Evolutionary conservation across 2,797 vertebrate species (phyloP), one percentile per base, ranked within the genome.

Genomic region (Syngnathus acus): DNA sequence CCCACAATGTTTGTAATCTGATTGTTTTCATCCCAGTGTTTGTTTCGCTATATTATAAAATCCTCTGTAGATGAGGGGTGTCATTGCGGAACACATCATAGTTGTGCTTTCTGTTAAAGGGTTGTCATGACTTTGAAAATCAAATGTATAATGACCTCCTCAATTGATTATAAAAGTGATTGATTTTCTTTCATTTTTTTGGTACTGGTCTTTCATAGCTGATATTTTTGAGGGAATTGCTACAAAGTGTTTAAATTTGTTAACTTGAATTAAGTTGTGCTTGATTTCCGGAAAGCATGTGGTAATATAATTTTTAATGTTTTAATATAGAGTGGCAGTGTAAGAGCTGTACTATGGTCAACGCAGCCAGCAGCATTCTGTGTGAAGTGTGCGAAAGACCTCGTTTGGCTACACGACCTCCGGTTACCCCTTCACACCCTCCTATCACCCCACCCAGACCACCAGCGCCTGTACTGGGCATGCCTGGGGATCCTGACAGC

Each of bases 351-450:
- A 96, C 94, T 1, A 82, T 95, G 74, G 88, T 94, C 51, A 96
- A 96, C 13, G 72, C 89, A n/a, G 84, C 89, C 9, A 90, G 90
- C 66, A 93, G 92, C 5, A 85, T 95, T 61, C 81, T 96, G 0
- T 96, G 94, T 63, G 90, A 92, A 58, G 89, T 94, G n/a, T 95
- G 94, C 78, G 94, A 96, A 70, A 88, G 94, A 57, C 94, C 94
- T 71, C 92, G 94, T 11, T 78, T 96, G 78, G 93, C 94, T 14
- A 91, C 91, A 0, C 85, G 85, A 45, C 93, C 93, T 57, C 89
- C 89, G 0, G 80, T 80, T 19, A 82, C 86, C 16, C 85, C 86
- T 0, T 84, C 91, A 10, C 89, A 86, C 62, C 91, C 90, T 38
- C 88, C 88, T 0, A 70, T 81, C 50, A 83, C 87, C 0, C 90